Evolutionary conservation across 2,888 invertebrate species (phyloP).

Genomic region (Drosophila pseudotakahashii): DNA sequence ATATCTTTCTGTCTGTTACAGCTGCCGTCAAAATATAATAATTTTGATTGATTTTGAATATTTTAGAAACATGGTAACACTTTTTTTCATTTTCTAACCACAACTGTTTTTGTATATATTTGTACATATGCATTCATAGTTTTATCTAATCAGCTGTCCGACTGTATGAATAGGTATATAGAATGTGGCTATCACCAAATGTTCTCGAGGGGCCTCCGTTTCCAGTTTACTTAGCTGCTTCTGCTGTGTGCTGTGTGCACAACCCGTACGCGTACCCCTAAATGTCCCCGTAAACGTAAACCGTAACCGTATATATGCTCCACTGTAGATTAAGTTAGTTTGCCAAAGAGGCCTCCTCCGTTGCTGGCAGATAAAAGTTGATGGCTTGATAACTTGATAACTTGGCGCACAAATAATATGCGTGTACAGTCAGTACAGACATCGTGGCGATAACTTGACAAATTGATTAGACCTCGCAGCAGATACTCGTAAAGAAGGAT

Average conservation of each 20-base stretch:
- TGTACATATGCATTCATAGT: slow-evolving; percentile 21
- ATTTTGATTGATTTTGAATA: background rate
- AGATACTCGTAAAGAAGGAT: slow-evolving; percentile 9
- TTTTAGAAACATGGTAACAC: background rate
- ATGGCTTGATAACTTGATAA: slow-evolving; percentile 64
- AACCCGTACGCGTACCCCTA: slow-evolving; percentile 17
- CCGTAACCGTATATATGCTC: slow-evolving; percentile 14
- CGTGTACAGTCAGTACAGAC: slow-evolving; percentile 74
- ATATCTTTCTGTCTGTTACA: background rate
- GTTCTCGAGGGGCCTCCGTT: slow-evolving; percentile 43
- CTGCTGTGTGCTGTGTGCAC: slow-evolving; percentile 29
- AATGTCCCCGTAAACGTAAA: slow-evolving; percentile 15
- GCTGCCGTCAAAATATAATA: no score
- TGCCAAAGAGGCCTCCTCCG: slow-evolving; percentile 59
- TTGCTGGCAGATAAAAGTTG: slow-evolving; percentile 54
- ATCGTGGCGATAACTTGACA: slow-evolving; percentile 59
- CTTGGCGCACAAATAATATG: slow-evolving; percentile 54
- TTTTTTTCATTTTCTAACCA: background rate
- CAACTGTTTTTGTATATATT: slow-evolving; percentile 1
- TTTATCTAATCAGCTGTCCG: slow-evolving; percentile 51
- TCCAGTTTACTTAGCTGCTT: slow-evolving; percentile 69
- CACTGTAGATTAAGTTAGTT: slow-evolving; percentile 43
- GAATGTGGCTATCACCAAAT: slow-evolving; percentile 38
- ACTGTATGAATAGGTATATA: slow-evolving; percentile 20
- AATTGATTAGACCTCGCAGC: slow-evolving; percentile 53